Evolutionary conservation across 2,888 invertebrate genomes (phyloP).

Genomic region (Tupiocoris notatus): DNA sequence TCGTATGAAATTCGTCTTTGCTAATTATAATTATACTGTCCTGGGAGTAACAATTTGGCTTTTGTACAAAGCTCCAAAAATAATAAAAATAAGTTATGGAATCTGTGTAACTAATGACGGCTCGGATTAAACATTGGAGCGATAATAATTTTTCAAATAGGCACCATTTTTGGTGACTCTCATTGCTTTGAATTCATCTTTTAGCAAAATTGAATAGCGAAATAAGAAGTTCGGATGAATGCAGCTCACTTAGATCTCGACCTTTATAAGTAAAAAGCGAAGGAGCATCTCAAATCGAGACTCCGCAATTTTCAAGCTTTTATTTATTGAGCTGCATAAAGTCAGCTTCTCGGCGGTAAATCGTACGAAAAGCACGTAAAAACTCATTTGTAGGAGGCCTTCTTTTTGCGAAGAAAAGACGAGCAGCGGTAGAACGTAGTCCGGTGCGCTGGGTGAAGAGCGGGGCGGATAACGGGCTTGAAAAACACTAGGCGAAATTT

Average conservation of each 20-base stretch:
- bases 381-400: conserved; percentile 38
- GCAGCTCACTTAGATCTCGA: conserved; percentile 7
- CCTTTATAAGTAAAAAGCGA: not conserved
- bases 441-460: not conserved
- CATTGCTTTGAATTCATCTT: not conserved
- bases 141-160: not conserved
- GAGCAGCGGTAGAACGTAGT: not conserved
- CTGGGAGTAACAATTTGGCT: too few species aligned
- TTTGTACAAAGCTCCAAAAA: too few species aligned
- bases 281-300: conserved; percentile 13
- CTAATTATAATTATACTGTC: too few species aligned
- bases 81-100: too few species aligned
- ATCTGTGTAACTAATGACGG: too few species aligned
- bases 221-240: not conserved
- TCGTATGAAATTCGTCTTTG: too few species aligned
- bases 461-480: not conserved
- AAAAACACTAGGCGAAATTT: conserved; percentile 13
- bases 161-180: not conserved
- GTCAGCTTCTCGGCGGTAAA: conserved; percentile 15
- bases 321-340: conserved; percentile 13
- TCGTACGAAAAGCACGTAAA: conserved; percentile 14
- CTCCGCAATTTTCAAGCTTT: conserved; percentile 5
- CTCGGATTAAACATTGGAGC: not conserved
- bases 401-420: conserved; percentile 12
- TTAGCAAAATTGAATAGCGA: not conserved